These are phyloP conservation scores for Alentia gelatinosa DNA, from an alignment of 2,888 invertebrate species.

Conservation along the genomic window DNA sequence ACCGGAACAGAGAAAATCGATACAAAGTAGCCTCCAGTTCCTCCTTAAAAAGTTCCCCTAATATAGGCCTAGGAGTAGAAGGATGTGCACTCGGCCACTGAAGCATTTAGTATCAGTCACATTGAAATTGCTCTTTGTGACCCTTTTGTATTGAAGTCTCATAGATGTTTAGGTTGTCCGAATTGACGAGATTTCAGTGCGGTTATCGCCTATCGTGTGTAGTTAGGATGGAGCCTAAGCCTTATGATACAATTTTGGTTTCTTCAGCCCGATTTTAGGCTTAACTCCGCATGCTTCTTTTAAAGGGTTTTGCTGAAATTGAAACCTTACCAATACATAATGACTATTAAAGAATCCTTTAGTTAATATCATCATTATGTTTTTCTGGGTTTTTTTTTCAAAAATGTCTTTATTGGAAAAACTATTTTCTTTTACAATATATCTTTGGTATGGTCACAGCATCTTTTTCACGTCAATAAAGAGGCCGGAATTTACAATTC, in stretches of 20 bases:
- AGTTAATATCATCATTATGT: background rate
- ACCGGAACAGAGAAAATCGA: background rate
- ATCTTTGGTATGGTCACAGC: too few relatives aligned
- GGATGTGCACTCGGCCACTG: background rate
- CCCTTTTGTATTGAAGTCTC: background rate
- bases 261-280: background rate
- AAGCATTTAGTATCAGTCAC: background rate
- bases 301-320: background rate
- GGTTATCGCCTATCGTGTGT: background rate
- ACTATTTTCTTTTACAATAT: too few relatives aligned
- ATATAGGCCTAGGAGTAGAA: background rate
- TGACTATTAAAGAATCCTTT: background rate
- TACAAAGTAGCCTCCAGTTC: background rate
- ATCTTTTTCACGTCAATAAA: too few relatives aligned
- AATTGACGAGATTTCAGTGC: background rate
- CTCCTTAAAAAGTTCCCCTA: background rate
- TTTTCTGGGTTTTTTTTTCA: too few relatives aligned
- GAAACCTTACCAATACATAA: background rate
- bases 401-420: too few relatives aligned
- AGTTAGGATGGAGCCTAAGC: background rate
- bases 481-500: too few relatives aligned
- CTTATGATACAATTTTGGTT: background rate
- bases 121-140: background rate
- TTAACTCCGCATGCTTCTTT: background rate
- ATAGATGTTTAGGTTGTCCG: too few relatives aligned